Base-by-base conservation (phyloP, 1,140 invertebrate species). In the Trichogramma pretiosum region DNA sequence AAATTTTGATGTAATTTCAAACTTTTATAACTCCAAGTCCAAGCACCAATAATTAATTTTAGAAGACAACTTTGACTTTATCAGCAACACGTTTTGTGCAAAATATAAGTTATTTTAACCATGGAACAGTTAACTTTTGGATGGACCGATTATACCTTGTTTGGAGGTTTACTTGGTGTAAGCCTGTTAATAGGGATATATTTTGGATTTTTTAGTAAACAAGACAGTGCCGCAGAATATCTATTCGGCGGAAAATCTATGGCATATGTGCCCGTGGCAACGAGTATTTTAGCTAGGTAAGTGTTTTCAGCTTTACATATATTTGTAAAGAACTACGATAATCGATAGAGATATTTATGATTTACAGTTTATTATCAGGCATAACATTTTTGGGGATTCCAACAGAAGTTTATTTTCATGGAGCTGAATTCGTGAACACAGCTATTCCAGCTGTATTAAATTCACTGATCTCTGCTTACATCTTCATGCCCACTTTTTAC, bases 241-340 rank as follows among this genome's bases (percentile, higher is more conserved):
- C 71, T 92, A 14, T 79, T 91, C 74, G 87, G 84, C 5, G 85
- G 85, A 7, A 82, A 85, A 58, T 81, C 78, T 0, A 87, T 92
- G 85, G 78, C 79, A 7, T 79, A 85, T 48, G 80, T 87, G 58
- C 85, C 86, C 0, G 82, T 88, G 42, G 82, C 83, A 9, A 84
- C 87, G 80, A 87, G 84, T n/a, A 61, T 88, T 11, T 82, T 87
- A 53, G 84, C 87, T 39, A 83, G 81, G 82, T 84, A 75, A 9
- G 17, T 43, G 21, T 18, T 35, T 35, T 30, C 26, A n/a, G n/a
- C n/a, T n/a, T n/a, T n/a, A n/a, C n/a, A n/a, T n/a, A n/a, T n/a
- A n/a, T n/a, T n/a, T n/a, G n/a, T n/a, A n/a, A n/a, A n/a, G n/a
- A n/a, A n/a, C n/a, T n/a, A n/a, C n/a, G n/a, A n/a, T n/a, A n/a